A percentile compares a stretch with the other conserved stretches of the same genome.
phyloP scores from a whole-genome alignment of 1,140 invertebrate genomes.

The Aphis craccivora region DNA sequence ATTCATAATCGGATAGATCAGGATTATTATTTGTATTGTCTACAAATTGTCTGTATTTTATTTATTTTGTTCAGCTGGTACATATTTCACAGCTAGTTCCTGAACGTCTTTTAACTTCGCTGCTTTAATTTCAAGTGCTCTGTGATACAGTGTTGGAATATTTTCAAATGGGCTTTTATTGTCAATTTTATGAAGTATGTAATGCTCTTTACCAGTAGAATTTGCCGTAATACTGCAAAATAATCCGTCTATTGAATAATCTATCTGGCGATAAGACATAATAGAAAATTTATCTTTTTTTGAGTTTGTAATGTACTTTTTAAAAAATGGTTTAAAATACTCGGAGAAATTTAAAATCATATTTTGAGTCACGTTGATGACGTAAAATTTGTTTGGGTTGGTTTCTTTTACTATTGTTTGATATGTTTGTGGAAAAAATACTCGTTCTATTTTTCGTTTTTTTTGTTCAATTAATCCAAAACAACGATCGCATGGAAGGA shows the following conservation, averaged over 20 bases:
- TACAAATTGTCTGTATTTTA: too few relatives aligned
- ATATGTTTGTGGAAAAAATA: slow-evolving; percentile 29
- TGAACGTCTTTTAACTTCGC: too few relatives aligned
- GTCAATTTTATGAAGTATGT: too few relatives aligned
- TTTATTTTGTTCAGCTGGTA: too few relatives aligned
- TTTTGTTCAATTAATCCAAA: slow-evolving; percentile 46
- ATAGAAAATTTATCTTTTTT: slow-evolving; percentile 40
- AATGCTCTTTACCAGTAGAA: slow-evolving; percentile 17
- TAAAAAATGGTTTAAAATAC: slow-evolving; percentile 28
- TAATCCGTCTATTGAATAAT: neutral
- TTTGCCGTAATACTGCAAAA: slow-evolving; percentile 25
- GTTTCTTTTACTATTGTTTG: slow-evolving; percentile 27
- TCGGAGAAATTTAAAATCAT: neutral
- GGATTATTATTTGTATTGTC: too few relatives aligned
- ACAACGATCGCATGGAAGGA: slow-evolving; percentile 50
- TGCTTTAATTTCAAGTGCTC: too few relatives aligned
- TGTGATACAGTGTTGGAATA: too few relatives aligned
- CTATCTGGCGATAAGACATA: neutral
- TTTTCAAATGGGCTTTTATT: too few relatives aligned
- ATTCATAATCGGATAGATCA: too few relatives aligned
- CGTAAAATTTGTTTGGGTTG: neutral
- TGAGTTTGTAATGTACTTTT: slow-evolving; percentile 28
- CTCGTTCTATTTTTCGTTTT: slow-evolving; percentile 31
- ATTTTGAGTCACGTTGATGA: slow-evolving; percentile 26
- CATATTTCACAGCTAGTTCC: too few relatives aligned